Percentiles rank a stretch among this genome's conserved stretches.
Conservation (phyloP, 2,113 vertebrate species). For the Nibea coibor region DNA sequence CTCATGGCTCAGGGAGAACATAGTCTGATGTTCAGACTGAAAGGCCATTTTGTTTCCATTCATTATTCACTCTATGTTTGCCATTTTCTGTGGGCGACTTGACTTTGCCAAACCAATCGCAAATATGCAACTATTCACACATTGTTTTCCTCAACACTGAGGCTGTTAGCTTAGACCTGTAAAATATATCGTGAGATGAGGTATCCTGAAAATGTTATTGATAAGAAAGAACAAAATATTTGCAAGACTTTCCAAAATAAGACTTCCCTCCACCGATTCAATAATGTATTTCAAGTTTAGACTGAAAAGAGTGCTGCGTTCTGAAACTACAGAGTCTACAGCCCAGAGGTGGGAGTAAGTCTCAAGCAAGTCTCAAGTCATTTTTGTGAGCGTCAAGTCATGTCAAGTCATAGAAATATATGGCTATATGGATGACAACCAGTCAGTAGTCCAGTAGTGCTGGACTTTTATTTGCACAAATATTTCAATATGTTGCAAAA, state of each 20-base stretch:
- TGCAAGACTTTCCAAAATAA: background rate
- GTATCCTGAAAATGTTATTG: background rate
- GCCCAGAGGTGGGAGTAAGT: no score
- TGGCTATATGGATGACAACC: no score
- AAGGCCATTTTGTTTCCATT: constrained; percentile 40
- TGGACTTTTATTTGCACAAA: no score
- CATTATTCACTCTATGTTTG: constrained; percentile 26
- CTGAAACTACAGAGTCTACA: background rate
- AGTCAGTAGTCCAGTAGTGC: no score
- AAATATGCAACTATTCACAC: background rate
- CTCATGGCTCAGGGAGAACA: constrained; percentile 21
- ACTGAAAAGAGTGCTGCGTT: background rate
- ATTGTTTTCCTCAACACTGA: background rate
- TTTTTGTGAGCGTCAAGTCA: no score
- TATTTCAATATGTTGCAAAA: no score
- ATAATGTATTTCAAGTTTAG: background rate
- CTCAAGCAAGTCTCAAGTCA: no score
- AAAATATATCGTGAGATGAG: background rate
- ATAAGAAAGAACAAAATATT: background rate
- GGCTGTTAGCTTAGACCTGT: background rate
- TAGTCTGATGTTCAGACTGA: constrained; percentile 38
- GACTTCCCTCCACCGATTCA: background rate
- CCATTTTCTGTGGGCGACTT: background rate
- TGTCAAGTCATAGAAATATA: no score
- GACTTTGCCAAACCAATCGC: constrained; percentile 14